These are phyloP conservation scores for Deroptyus accipitrinus DNA, from an alignment of 2,113 vertebrate species.

Conservation along the genomic window DNA sequence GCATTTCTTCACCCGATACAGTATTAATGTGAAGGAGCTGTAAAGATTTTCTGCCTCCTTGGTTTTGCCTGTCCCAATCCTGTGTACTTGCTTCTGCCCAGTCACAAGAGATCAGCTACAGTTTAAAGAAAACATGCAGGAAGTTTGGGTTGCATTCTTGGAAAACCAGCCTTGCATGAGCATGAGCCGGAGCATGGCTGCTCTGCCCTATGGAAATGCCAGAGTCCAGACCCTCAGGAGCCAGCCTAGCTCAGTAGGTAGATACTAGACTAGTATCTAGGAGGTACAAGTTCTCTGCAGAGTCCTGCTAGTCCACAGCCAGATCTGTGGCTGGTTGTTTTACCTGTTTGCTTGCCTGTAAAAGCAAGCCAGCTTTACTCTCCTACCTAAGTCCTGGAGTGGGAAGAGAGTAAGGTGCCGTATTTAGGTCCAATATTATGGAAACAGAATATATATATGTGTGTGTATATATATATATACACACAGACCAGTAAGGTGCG, in stretches of 20 bases:
- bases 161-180: neutral
- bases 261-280: neutral
- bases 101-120: neutral
- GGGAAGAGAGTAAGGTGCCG: neutral
- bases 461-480: neutral
- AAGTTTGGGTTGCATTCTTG: neutral
- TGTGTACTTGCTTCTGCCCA: neutral
- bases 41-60: neutral
- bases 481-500: neutral
- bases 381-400: neutral
- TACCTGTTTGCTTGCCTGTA: neutral
- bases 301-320: neutral
- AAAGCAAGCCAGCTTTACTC: neutral
- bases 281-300: neutral
- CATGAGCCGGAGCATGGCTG: neutral
- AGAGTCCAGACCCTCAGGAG: neutral
- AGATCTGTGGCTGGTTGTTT: neutral
- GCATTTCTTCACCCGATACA: neutral
- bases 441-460: neutral
- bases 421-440: neutral
- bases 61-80: neutral
- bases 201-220: neutral
- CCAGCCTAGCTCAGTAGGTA: neutral
- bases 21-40: neutral
- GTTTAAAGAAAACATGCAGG: neutral